Percentiles rank a stretch among this genome's conserved stretches.
Conservation (phyloP, 2,888 invertebrate genomes). For the Antitype chi region DNA sequence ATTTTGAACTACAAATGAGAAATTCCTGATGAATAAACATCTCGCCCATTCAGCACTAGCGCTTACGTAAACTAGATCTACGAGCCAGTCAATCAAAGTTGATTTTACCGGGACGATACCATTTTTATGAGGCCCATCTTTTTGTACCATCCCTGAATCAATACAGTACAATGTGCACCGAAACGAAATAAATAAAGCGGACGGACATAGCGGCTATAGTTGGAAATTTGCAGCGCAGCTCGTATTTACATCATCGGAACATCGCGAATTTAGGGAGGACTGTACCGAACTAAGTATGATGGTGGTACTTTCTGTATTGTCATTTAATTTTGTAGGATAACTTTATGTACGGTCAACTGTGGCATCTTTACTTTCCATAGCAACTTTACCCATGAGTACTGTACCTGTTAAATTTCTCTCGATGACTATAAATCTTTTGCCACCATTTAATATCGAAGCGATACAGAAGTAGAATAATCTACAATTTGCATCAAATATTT, state of each 20-base stretch:
- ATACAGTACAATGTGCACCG: conserved; percentile 59
- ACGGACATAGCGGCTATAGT: conserved; percentile 42
- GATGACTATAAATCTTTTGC: too few species aligned
- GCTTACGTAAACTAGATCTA: background rate
- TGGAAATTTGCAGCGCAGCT: conserved; percentile 51
- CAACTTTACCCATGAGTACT: too few species aligned
- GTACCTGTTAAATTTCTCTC: too few species aligned
- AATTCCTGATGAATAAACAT: background rate
- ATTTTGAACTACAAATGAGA: too few species aligned
- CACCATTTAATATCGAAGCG: too few species aligned
- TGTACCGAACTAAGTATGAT: conserved; percentile 15
- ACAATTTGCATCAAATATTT: too few species aligned
- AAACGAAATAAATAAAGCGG: conserved; percentile 64
- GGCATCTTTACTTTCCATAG: too few species aligned
- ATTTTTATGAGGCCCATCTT: background rate
- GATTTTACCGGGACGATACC: background rate
- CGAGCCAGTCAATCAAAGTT: background rate
- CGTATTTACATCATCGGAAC: conserved; percentile 63
- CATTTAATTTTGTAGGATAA: background rate
- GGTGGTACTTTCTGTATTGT: background rate
- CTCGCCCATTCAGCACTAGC: background rate
- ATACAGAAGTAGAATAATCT: too few species aligned
- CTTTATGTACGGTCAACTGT: background rate
- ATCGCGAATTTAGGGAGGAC: conserved; percentile 49
- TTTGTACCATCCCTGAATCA: conserved; percentile 56